Percentiles rank a stretch among this genome's conserved stretches.
These are phyloP conservation scores for Emys orbicularis DNA, from an alignment of 2,797 vertebrate genomes.

Conservation along the genomic window DNA sequence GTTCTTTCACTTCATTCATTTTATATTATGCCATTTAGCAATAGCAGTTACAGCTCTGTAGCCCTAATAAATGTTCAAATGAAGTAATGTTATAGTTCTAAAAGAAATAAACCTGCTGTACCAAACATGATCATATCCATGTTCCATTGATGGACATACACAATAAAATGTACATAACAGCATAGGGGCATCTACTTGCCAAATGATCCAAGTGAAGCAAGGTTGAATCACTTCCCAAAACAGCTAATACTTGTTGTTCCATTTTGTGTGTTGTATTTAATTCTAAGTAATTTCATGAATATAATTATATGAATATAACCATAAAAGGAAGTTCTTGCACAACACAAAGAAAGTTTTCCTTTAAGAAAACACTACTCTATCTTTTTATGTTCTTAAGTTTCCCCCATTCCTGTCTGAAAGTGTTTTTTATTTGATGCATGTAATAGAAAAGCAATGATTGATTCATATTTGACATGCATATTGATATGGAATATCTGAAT, in stretches of 20 bases:
- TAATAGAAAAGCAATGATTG: not conserved
- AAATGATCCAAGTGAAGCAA: constrained; percentile 35
- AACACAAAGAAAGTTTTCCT: not conserved
- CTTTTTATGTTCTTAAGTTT: constrained; percentile 1
- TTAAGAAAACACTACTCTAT: not conserved
- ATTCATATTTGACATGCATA: not conserved
- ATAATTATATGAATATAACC: constrained; percentile 1
- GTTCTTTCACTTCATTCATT: constrained; percentile 52
- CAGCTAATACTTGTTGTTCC: not conserved
- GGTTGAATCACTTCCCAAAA: constrained; percentile 38
- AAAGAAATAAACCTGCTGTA: constrained; percentile 57
- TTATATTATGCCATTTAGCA: constrained; percentile 52
- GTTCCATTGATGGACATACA: constrained; percentile 20
- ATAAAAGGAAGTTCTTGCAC: not conserved
- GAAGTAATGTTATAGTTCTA: constrained; percentile 60
- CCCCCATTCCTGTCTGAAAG: not conserved
- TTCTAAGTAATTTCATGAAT: constrained; percentile 45
- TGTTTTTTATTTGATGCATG: not conserved
- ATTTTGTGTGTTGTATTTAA: not conserved
- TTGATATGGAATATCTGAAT: not conserved
- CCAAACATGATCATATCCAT: constrained; percentile 51
- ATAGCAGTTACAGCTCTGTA: constrained; percentile 57
- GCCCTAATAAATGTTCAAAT: constrained; percentile 58
- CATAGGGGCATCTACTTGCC: constrained; percentile 26
- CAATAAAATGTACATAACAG: constrained; percentile 23